Conservation (phyloP, 2,888 invertebrate species). For the Melanargia galathea region DNA sequence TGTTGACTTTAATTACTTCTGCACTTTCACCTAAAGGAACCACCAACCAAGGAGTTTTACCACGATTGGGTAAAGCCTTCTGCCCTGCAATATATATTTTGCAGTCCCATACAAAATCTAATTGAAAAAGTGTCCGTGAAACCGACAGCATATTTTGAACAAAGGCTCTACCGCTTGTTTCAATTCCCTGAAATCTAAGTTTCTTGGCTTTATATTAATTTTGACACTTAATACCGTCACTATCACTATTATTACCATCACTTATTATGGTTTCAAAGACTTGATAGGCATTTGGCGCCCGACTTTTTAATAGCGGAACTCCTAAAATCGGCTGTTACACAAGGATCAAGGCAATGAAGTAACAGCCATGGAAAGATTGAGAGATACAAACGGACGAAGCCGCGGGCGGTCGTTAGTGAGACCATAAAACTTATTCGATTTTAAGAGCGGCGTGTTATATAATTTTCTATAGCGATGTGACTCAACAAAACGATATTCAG, state of each 20-base stretch:
- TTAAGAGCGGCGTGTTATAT: slow-evolving; percentile 41
- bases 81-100: background rate
- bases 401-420: slow-evolving; percentile 45
- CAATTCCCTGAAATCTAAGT: too few species aligned
- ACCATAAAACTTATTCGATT: slow-evolving; percentile 46
- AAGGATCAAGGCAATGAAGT: slow-evolving; percentile 21
- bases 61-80: slow-evolving; percentile 1
- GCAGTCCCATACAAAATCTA: too few species aligned
- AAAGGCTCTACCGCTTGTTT: too few species aligned
- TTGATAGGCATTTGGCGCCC: background rate
- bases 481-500: slow-evolving; percentile 59
- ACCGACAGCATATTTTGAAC: too few species aligned
- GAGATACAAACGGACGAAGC: slow-evolving; percentile 43
- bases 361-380: slow-evolving; percentile 26
- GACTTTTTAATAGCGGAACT: slow-evolving; percentile 14
- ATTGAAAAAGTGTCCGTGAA: too few species aligned
- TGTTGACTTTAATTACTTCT: slow-evolving; percentile 42
- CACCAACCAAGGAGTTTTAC: background rate
- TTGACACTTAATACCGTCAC: too few species aligned
- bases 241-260: too few species aligned
- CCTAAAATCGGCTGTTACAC: slow-evolving; percentile 24
- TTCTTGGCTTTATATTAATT: too few species aligned
- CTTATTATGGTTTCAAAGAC: too few species aligned
- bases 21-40: slow-evolving; percentile 39
- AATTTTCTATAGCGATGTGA: slow-evolving; percentile 53